Conservation (phyloP, 1,140 invertebrate species). For the Drosophila pachea region DNA sequence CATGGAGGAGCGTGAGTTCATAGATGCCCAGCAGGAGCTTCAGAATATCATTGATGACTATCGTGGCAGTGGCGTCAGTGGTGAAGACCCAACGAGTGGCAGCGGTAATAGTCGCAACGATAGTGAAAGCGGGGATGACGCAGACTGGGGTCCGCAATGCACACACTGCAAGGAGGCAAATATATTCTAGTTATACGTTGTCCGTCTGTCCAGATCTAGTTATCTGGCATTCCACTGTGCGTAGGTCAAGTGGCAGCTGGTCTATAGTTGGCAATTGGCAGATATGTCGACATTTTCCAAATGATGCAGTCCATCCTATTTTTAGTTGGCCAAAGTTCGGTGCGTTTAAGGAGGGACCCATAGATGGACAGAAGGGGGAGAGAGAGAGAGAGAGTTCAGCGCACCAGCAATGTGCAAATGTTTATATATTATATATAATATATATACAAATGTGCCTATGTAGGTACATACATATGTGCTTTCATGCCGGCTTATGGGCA, state of each 20-base stretch:
- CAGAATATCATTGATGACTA: conserved; percentile 72
- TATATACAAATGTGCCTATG: background rate
- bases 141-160: conserved; percentile 14
- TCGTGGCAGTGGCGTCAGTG: conserved; percentile 40
- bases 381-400: conserved; percentile 24
- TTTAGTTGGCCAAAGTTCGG: conserved; percentile 33
- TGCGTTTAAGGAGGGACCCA: background rate
- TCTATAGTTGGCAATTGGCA: conserved; percentile 50
- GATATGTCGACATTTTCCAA: conserved; percentile 20
- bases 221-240: conserved; percentile 16
- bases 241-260: conserved; percentile 60
- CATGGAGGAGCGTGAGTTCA: conserved; percentile 90
- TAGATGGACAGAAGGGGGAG: no score
- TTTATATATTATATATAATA: background rate
- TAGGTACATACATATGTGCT: background rate
- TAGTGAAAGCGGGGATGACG: conserved; percentile 18
- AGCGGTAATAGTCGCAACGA: background rate
- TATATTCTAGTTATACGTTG: no score
- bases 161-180: conserved; percentile 27
- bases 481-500: conserved; percentile 10
- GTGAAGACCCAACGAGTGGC: conserved; percentile 5
- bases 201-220: background rate
- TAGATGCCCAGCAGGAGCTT: conserved; percentile 83
- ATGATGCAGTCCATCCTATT: conserved; percentile 32
- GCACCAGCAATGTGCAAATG: conserved; percentile 3